phyloP scores from a whole-genome alignment of 2,113 vertebrate species.

The Climacteris rufus region DNA sequence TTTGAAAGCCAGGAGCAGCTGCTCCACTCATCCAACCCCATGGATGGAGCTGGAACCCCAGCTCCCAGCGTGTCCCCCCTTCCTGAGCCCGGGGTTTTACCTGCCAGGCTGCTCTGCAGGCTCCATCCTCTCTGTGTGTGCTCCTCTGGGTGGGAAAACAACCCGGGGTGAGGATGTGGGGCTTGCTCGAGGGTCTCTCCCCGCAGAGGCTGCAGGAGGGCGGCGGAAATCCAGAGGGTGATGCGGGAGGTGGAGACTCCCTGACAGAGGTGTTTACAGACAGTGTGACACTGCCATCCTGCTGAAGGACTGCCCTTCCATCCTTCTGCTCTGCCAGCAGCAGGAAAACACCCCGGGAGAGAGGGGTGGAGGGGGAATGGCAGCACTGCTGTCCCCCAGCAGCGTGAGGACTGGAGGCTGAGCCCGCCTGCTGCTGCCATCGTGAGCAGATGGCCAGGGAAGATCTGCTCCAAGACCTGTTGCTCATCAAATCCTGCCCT shows the following conservation, averaged over 20 bases:
- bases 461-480: background rate
- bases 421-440: background rate
- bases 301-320: background rate
- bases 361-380: background rate
- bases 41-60: background rate
- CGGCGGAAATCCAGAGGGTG: background rate
- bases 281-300: accelerated
- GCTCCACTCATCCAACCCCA: background rate
- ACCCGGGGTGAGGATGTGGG: background rate
- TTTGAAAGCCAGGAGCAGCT: background rate
- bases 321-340: background rate
- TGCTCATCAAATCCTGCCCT: background rate
- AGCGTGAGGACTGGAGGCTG: background rate
- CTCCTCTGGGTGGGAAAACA: background rate
- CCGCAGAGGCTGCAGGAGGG: accelerated
- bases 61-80: accelerated
- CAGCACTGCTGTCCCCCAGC: background rate
- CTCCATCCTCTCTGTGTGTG: background rate
- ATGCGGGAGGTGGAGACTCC: background rate
- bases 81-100: background rate
- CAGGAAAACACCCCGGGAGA: background rate
- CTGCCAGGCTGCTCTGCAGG: background rate
- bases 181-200: background rate
- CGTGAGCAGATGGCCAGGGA: accelerated
- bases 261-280: background rate